Conservation (phyloP, 2,888 invertebrate genomes). For the Trachelus troglodyta region DNA sequence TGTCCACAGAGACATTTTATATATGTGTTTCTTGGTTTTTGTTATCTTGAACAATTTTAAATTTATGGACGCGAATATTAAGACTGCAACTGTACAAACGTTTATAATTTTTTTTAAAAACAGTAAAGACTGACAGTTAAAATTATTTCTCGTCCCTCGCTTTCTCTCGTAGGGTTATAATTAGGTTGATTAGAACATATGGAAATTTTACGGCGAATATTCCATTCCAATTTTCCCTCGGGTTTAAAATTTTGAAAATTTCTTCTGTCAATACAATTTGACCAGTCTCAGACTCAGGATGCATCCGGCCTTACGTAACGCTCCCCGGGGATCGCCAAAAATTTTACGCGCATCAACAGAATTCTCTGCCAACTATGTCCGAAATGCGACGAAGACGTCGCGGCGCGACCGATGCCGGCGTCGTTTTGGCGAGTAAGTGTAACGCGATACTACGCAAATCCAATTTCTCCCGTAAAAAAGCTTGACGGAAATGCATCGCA, state of each 20-base stretch:
- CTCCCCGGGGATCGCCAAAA: conserved; percentile 35
- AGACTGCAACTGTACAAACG: too few species aligned
- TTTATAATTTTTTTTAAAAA: too few species aligned
- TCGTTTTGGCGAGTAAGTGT: conserved; percentile 54
- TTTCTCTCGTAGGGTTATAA: too few species aligned
- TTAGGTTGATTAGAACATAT: not conserved
- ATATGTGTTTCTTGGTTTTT: too few species aligned
- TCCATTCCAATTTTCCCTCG: not conserved
- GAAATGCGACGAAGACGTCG: conserved; percentile 24
- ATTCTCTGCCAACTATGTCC: conserved; percentile 61
- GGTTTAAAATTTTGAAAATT: not conserved
- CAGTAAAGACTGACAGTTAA: too few species aligned
- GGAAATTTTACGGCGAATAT: not conserved
- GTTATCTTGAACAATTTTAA: too few species aligned
- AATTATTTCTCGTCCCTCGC: too few species aligned
- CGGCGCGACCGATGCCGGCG: conserved; percentile 25
- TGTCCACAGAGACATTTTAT: too few species aligned
- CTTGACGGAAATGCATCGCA: not conserved
- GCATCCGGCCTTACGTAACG: conserved; percentile 45
- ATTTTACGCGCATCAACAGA: conserved; percentile 62
- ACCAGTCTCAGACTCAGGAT: not conserved
- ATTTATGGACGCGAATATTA: too few species aligned
- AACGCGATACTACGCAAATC: conserved; percentile 46
- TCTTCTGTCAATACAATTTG: not conserved
- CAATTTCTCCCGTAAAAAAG: conserved; percentile 24